Percentiles rank a stretch among this genome's conserved stretches.
Conservation (phyloP, 2,113 vertebrate genomes). For the Himantopus leucocephalus region DNA sequence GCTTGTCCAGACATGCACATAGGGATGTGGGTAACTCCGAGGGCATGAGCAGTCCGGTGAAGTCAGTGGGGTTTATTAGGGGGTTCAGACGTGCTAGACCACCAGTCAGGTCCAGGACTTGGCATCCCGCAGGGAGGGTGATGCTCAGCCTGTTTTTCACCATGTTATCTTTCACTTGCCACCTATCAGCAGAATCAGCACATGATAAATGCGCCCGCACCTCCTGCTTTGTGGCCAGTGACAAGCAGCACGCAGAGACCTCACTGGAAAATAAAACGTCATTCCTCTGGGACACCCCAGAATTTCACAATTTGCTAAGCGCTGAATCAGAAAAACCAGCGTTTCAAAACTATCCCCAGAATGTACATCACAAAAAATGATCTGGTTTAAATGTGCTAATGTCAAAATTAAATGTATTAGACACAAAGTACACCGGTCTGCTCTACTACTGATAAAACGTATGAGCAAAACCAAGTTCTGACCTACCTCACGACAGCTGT, state of each 20-base stretch:
- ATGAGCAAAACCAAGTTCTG: not conserved
- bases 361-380: rapidly evolving
- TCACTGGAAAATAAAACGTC: not conserved
- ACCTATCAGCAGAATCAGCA: not conserved
- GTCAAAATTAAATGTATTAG: not conserved
- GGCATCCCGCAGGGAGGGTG: not conserved
- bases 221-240: constrained; percentile 7
- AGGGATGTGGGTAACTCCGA: not conserved
- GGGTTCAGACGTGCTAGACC: not conserved
- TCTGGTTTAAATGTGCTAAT: not conserved
- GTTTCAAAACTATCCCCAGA: not conserved
- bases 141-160: constrained; percentile 21
- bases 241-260: not conserved
- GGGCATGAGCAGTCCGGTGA: not conserved
- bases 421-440: not conserved
- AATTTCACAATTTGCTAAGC: not conserved
- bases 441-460: not conserved
- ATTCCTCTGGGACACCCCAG: not conserved
- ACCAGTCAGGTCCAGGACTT: not conserved
- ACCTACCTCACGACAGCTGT: not conserved
- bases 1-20: not conserved
- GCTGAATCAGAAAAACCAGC: not conserved
- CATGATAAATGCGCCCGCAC: not conserved
- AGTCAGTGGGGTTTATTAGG: not conserved
- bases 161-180: not conserved